Evolutionary conservation across 1,140 invertebrate genomes (phyloP), one percentile per base, ranked within the genome.

Genomic region (Geopemphigus sp.): DNA sequence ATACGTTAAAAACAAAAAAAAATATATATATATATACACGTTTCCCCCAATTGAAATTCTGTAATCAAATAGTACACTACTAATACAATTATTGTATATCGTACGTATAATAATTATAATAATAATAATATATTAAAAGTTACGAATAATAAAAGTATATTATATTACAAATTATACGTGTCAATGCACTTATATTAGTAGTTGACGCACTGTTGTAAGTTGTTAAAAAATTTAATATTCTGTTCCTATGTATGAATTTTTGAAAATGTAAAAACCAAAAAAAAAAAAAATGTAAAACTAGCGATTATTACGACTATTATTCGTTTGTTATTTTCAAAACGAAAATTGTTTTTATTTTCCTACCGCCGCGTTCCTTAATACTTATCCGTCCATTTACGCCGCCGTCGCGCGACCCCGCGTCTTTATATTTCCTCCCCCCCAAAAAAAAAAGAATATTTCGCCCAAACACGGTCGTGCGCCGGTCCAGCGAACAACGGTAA

Each of bases 131-230:
- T 59, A 57, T 59, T 74, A 26, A 74, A 74, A 74, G 53, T 74
- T 74, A 74, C 56, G 56, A 74, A 74, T 74, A 74, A 74, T 59
- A 73, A 73, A 73, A 54, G 29, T 26, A 56, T 73, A 73, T 59
- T 74, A 39, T 39, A 57, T n/a, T 22, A 74, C 19, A 57, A 78
- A 63, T 78, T 61, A 78, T 78, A 78, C 56, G 74, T 78, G 74
- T 78, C 74, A 78, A 78, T 78, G 74, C 74, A 78, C 74, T 61
- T 78, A 78, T 78, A 57, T 78, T 78, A 78, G 74, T 78, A 78
- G 74, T 78, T 78, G 74, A 53, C 74, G 74, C 74, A 78, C 74
- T 78, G 74, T 78, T 78, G 56, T 78, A 78, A 78, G 74, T 78
- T 78, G 74, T 78, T 78, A 74, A 54, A 78, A 78, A 26, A 78